Percentiles rank a stretch among this genome's conserved stretches.
phyloP scores from a whole-genome alignment of 2,113 vertebrate species.

The Lampris megalopsis region DNA sequence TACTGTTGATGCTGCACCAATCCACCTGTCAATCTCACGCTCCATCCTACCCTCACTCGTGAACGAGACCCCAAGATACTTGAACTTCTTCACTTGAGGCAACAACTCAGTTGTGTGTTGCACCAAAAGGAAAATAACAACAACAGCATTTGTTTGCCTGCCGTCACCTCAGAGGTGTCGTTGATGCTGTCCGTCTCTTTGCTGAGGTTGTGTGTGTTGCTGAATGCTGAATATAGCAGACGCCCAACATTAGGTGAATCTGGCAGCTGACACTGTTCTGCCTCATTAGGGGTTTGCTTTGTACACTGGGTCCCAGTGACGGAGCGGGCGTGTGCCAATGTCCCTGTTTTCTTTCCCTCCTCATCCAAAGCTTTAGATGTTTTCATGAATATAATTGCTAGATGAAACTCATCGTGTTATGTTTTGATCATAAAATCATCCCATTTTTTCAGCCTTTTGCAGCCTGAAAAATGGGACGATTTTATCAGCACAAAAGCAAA shows the following conservation, averaged over 20 bases:
- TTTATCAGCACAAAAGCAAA: no score
- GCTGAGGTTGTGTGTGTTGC: no score
- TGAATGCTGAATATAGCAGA: background rate
- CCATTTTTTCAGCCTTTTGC: no score
- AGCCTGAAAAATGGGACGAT: no score
- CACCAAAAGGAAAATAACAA: constrained; percentile 5
- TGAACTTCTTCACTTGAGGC: no score
- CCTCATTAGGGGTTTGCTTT: constrained; percentile 20
- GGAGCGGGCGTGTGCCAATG: constrained; percentile 31
- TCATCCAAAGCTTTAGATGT: no score
- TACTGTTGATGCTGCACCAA: no score
- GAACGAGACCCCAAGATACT: no score
- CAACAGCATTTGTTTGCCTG: constrained; percentile 32
- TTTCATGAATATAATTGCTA: background rate
- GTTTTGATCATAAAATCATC: no score
- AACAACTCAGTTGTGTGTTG: no score
- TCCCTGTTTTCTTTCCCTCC: constrained; percentile 21
- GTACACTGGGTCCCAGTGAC: constrained; percentile 22
- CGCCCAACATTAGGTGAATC: background rate
- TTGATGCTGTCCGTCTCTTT: background rate
- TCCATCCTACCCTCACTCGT: no score
- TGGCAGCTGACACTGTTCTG: constrained; percentile 1
- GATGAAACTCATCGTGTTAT: background rate
- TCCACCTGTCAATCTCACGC: no score
- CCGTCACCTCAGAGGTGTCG: constrained; percentile 22